phyloP scores from a whole-genome alignment of 2,888 invertebrate genomes.

The Lasioglossum marginatum region DNA sequence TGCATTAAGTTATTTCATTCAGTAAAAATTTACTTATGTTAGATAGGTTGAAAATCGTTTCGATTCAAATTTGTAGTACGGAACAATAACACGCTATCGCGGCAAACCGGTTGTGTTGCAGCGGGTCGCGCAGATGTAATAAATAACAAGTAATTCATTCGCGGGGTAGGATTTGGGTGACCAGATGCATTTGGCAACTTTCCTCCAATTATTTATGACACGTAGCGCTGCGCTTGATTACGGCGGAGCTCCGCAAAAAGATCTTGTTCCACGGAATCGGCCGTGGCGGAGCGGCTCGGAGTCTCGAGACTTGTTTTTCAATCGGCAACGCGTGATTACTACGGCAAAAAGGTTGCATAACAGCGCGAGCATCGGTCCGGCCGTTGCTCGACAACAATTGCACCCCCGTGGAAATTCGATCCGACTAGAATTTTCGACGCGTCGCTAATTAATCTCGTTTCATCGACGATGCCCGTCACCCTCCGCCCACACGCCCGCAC shows the following conservation, averaged over 20 bases:
- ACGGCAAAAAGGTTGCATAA: slow-evolving; percentile 9
- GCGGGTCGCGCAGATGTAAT: background rate
- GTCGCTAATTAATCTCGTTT: slow-evolving; percentile 62
- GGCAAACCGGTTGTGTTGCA: background rate
- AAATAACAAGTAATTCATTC: slow-evolving; percentile 3
- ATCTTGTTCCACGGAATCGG: background rate
- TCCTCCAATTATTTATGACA: slow-evolving; percentile 6
- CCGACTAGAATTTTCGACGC: slow-evolving; percentile 54
- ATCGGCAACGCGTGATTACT: slow-evolving; percentile 14
- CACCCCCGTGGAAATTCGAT: slow-evolving; percentile 44
- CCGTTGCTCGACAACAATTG: slow-evolving; percentile 1
- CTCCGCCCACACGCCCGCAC: background rate
- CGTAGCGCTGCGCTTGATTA: background rate
- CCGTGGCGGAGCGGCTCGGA: background rate
- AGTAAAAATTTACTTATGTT: too few species aligned
- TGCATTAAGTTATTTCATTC: too few species aligned
- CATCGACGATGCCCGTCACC: slow-evolving; percentile 35
- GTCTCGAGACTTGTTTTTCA: background rate
- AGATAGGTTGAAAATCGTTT: too few species aligned
- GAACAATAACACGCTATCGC: background rate
- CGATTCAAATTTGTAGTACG: background rate
- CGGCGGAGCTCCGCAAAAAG: background rate
- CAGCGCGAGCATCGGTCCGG: background rate
- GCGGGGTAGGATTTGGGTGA: background rate
- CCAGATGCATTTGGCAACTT: slow-evolving; percentile 6